A percentile compares a stretch with the other conserved stretches of the same genome.
phyloP scores from a whole-genome alignment of 2,888 invertebrate species.

The Rhopalosiphum nymphaeae region DNA sequence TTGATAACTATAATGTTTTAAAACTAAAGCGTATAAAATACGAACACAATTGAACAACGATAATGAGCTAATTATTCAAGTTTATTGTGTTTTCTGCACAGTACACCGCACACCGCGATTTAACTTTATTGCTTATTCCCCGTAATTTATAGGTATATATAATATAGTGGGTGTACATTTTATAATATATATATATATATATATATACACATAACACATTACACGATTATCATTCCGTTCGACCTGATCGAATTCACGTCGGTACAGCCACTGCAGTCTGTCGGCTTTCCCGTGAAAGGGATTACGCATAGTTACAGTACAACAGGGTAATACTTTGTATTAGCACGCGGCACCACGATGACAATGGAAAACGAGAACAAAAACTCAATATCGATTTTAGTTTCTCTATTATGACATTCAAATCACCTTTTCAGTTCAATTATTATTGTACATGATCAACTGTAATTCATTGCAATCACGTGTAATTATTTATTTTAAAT shows the following conservation, averaged over 20 bases:
- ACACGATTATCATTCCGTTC: constrained; percentile 11
- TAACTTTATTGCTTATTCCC: neutral
- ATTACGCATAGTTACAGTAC: neutral
- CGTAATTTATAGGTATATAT: neutral
- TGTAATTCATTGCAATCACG: neutral
- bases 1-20: neutral
- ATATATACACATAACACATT: neutral
- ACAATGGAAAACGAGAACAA: neutral
- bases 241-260: neutral
- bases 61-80: constrained; percentile 22
- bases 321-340: neutral
- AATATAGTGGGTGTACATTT: neutral
- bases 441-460: neutral
- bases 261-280: neutral
- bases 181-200: neutral
- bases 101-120: neutral
- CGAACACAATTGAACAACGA: neutral
- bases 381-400: neutral
- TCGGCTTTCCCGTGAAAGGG: neutral
- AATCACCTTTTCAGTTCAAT: constrained; percentile 16
- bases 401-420: constrained; percentile 20
- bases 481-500: constrained; percentile 4
- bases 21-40: neutral
- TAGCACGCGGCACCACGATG: neutral
- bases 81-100: neutral